Evolutionary conservation across 2,888 invertebrate species (phyloP).

Genomic region (Didymodactylos carnosus): DNA sequence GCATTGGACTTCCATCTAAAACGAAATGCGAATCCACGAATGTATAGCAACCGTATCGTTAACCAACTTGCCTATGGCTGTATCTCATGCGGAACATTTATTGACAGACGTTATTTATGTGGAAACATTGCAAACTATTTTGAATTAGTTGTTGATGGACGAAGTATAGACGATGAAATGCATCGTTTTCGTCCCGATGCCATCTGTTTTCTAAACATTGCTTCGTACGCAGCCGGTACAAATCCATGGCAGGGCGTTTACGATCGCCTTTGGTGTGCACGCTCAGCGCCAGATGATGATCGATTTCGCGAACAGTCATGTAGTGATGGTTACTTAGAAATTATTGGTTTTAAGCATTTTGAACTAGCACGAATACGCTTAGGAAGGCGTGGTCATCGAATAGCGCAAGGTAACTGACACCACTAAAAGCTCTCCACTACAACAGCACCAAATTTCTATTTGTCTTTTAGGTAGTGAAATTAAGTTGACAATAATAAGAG

Average conservation of each 20-base stretch:
- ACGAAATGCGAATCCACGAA: background rate
- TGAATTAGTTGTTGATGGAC: background rate
- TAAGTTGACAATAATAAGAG: background rate
- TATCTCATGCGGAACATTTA: background rate
- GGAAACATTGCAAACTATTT: background rate
- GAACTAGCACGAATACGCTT: background rate
- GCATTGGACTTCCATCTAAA: background rate
- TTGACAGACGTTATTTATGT: background rate
- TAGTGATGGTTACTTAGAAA: constrained; percentile 10
- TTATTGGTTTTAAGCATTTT: constrained; percentile 9
- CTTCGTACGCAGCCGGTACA: background rate
- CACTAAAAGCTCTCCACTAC: background rate
- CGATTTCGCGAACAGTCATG: background rate
- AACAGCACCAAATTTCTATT: background rate
- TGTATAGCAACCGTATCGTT: background rate
- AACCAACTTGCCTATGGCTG: background rate
- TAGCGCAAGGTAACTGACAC: background rate
- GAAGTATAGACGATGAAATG: background rate
- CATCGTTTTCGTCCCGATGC: background rate
- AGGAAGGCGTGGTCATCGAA: background rate
- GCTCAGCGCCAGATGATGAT: background rate
- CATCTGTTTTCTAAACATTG: background rate
- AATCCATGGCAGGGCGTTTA: background rate
- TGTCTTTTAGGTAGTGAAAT: background rate
- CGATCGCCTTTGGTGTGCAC: background rate